Evolutionary conservation across 2,888 invertebrate species (phyloP).

Genomic region (Octodonta nipae): DNA sequence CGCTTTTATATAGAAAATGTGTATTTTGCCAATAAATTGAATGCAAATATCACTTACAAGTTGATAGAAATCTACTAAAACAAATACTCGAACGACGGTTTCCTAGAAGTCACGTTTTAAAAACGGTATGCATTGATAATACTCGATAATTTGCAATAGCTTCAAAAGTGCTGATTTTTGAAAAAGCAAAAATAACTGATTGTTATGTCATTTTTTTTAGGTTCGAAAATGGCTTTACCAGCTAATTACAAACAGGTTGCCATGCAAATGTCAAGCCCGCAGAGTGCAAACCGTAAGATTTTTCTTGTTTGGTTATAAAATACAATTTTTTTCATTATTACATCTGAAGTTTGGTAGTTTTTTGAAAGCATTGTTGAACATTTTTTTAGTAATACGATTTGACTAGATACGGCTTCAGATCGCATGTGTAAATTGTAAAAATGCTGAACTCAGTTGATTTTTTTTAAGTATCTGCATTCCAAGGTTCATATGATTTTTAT

Average conservation of each 20-base stretch:
- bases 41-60: no score
- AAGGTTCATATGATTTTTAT: conserved; percentile 8
- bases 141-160: no score
- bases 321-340: conserved; percentile 5
- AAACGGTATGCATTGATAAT: no score
- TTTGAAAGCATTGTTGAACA: conserved; percentile 13
- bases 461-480: not conserved
- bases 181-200: no score
- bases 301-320: no score
- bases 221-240: conserved; percentile 58
- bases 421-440: conserved; percentile 24
- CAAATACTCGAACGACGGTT: no score
- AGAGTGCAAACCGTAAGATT: conserved; percentile 57
- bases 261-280: conserved; percentile 57
- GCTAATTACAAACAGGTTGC: conserved; percentile 75
- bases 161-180: no score
- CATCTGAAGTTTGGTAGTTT: conserved; percentile 11
- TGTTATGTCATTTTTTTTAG: no score
- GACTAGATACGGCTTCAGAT: conserved; percentile 24
- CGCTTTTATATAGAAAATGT: no score
- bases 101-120: no score
- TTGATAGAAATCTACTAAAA: no score
- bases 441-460: conserved; percentile 7
- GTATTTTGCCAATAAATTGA: no score
- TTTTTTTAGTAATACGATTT: conserved; percentile 8